Conservation (phyloP, 2,113 vertebrate species). For the Trogon surrucura region DNA sequence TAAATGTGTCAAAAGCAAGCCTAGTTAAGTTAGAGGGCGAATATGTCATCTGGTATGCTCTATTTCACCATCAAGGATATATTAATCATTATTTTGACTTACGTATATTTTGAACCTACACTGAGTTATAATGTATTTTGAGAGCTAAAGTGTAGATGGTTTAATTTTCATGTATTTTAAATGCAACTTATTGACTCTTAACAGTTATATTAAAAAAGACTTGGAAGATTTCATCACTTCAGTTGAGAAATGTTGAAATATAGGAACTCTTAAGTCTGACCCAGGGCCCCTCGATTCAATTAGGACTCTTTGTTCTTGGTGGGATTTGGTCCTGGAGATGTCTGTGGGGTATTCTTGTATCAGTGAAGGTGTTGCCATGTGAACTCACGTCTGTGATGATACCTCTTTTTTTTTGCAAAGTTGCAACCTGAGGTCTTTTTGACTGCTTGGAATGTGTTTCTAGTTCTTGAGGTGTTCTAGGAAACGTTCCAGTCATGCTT, state of each 20-base stretch:
- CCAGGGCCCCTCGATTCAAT: not conserved
- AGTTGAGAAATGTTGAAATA: not conserved
- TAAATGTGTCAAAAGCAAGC: not conserved
- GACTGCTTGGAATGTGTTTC: not conserved
- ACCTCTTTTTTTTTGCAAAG: not conserved
- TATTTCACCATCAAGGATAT: not conserved
- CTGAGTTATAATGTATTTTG: not conserved
- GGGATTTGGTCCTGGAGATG: not conserved
- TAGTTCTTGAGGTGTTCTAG: not conserved
- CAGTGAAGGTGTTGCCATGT: not conserved
- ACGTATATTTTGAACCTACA: not conserved
- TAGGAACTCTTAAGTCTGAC: not conserved
- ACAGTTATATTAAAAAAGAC: not conserved
- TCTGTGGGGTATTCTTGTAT: not conserved
- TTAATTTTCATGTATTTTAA: not conserved
- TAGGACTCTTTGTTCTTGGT: not conserved
- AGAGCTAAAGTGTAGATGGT: not conserved
- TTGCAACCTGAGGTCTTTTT: not conserved
- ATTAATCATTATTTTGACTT: not conserved
- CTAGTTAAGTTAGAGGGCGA: not conserved
- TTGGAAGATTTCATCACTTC: not conserved
- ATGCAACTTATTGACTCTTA: not conserved
- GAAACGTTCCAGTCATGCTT: not conserved
- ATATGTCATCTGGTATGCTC: not conserved
- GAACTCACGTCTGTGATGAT: not conserved